Evolutionary conservation across 2,888 invertebrate genomes (phyloP).

Genomic region (Tribolium freemani): DNA sequence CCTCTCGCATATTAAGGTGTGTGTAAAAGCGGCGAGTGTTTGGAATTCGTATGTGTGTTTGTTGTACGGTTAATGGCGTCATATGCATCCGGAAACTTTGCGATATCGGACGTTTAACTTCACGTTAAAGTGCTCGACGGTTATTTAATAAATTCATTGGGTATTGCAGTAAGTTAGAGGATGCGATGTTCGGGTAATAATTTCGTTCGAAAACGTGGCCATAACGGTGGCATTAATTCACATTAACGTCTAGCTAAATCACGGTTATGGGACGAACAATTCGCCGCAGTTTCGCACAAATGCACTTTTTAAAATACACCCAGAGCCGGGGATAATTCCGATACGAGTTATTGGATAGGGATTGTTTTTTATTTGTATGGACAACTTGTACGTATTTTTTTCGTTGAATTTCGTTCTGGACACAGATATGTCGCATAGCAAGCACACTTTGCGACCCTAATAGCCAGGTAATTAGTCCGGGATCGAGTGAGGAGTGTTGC

Average conservation of each 20-base stretch:
- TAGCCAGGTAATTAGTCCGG: constrained; percentile 33
- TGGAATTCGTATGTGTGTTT: constrained; percentile 15
- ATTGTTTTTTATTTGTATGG: constrained; percentile 1
- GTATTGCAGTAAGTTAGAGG: constrained; percentile 18
- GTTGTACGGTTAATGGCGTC: constrained; percentile 37
- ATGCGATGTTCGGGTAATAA: constrained; percentile 6
- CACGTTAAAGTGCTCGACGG: constrained; percentile 7
- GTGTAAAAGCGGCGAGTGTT: constrained; percentile 8
- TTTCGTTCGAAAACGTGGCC: constrained; percentile 22
- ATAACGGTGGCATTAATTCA: constrained; percentile 31
- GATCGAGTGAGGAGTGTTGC: neutral
- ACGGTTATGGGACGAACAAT: constrained; percentile 12
- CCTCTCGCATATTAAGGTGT: constrained; percentile 18
- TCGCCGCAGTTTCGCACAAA: constrained; percentile 16
- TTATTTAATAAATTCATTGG: constrained; percentile 31
- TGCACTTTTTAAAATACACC: constrained; percentile 24
- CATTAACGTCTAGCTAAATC: constrained; percentile 36
- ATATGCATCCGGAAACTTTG: constrained; percentile 38
- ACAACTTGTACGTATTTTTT: neutral
- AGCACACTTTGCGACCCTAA: constrained; percentile 25
- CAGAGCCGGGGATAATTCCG: neutral
- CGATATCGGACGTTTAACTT: constrained; percentile 10
- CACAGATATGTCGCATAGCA: neutral
- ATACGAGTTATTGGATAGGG: constrained; percentile 14
- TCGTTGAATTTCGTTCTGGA: neutral